Base-by-base conservation (phyloP, 2,113 vertebrate genomes). In the Nothoprocta perdicaria region DNA sequence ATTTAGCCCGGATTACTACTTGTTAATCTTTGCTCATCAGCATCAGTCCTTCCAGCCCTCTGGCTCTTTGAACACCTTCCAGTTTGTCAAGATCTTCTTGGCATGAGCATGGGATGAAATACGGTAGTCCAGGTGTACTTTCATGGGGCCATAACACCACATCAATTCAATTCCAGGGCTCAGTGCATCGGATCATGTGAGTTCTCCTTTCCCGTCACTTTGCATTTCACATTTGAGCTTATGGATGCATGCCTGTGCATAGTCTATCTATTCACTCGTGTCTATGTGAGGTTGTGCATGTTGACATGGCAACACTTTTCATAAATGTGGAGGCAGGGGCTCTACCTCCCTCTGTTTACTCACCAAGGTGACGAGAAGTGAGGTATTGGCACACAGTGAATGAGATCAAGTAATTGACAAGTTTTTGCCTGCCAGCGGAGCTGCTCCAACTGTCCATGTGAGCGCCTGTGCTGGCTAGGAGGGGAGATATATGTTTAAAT, bases 361-460 rank as follows among this genome's bases (percentile, higher is more conserved):
- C 91, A 72, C 95, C 96, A 95, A 89, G 94, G 95, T 91, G 94
- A 96, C 4, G 79, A 65, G 88, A 21, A 91, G 95, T 41, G 2
- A 83, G 57, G 27, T 63, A 4, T 14, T 94, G 95, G 95, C 92
- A 90, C 68, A 88, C 46, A 23, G 4, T 95, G 94, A 95, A 95
- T 95, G 90, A 84, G 93, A 75, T 62, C 88, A 18, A 89, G 88
- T 31, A 4, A 88, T 91, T 95, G 73, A 75, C 94, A 89, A 94
- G 95, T 90, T 18, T 24, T 73, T 94, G 92, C 95, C 93, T 95
- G 95, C 80, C 85, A 94, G 88, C 33, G 52, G 92, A 78, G 77
- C 90, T 52, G 75, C 93, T 43, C 89, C 72, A 14, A 60, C 40
- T 71, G 81, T 73, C 93, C 93, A 10, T 22, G 60, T 0, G 4